Conservation (phyloP, 2,113 vertebrate genomes). For the Phyllopteryx taeniolatus region DNA sequence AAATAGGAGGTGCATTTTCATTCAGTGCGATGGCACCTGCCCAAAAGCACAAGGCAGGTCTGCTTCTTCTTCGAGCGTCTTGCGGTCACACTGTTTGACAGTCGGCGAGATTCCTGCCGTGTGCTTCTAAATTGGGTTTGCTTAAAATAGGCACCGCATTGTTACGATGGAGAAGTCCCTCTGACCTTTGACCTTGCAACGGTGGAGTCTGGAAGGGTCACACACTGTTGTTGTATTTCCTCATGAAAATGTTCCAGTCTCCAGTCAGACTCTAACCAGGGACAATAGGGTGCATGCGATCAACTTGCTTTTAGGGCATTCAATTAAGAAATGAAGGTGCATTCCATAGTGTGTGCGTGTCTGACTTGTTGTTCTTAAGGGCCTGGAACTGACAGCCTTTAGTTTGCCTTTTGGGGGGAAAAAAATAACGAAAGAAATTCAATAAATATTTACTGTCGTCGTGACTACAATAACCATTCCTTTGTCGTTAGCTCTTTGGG, state of each 20-base stretch:
- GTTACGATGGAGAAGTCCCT: not conserved
- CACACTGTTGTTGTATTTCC: constrained; percentile 11
- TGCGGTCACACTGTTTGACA: constrained; percentile 1
- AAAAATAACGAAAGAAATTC: no score
- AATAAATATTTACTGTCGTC: no score
- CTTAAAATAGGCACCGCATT: not conserved
- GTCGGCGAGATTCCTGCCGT: constrained; percentile 4
- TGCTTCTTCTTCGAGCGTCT: constrained; percentile 33
- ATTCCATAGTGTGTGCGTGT: not conserved
- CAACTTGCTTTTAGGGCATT: constrained; percentile 12
- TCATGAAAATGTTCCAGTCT: not conserved
- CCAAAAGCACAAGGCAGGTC: constrained; percentile 39
- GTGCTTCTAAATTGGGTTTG: no score
- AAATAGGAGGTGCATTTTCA: constrained; percentile 37
- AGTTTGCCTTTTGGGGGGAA: not conserved
- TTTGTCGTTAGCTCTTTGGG: no score
- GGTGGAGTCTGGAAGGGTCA: constrained; percentile 25
- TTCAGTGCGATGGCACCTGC: constrained; percentile 29
- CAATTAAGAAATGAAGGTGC: not conserved
- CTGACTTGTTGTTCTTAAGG: not conserved
- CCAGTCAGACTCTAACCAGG: not conserved
- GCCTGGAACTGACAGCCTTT: not conserved
- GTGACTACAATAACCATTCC: no score
- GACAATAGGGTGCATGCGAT: no score
- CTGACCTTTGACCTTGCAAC: constrained; percentile 47